phyloP scores from a whole-genome alignment of 2,888 invertebrate genomes.

The Tenthredo mesomela region DNA sequence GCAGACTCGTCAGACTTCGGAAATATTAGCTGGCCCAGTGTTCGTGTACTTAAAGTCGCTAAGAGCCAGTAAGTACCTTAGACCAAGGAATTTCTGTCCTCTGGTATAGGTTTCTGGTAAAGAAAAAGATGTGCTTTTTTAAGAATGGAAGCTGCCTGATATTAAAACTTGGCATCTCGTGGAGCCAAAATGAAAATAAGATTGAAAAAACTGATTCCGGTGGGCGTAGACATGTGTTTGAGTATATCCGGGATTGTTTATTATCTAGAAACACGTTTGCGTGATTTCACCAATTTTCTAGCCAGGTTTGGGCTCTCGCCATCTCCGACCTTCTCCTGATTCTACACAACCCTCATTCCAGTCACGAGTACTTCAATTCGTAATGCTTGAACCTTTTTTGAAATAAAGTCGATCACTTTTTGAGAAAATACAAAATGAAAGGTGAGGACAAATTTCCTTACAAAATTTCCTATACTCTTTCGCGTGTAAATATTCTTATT shows the following conservation, averaged over 20 bases:
- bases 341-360: too few relatives aligned
- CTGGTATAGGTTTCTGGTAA: background rate
- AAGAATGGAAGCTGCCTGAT: conserved; percentile 55
- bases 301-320: too few relatives aligned
- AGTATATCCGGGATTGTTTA: background rate
- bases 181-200: conserved; percentile 51
- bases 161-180: conserved; percentile 58
- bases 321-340: too few relatives aligned
- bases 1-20: conserved; percentile 45
- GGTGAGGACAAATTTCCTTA: too few relatives aligned
- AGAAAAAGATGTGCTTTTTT: conserved; percentile 11
- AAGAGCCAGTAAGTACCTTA: conserved; percentile 57
- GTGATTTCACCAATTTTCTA: background rate
- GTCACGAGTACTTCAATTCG: too few relatives aligned
- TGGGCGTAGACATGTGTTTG: background rate
- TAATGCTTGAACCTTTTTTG: too few relatives aligned
- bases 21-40: conserved; percentile 59
- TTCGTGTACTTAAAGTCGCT: conserved; percentile 56
- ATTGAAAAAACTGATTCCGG: background rate
- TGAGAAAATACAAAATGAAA: too few relatives aligned
- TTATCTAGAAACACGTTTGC: background rate
- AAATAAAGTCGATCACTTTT: too few relatives aligned
- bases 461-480: too few relatives aligned
- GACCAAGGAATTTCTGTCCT: conserved; percentile 2
- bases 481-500: too few relatives aligned